Base-by-base conservation (phyloP, 1,140 invertebrate species). In the Papilio machaon region DNA sequence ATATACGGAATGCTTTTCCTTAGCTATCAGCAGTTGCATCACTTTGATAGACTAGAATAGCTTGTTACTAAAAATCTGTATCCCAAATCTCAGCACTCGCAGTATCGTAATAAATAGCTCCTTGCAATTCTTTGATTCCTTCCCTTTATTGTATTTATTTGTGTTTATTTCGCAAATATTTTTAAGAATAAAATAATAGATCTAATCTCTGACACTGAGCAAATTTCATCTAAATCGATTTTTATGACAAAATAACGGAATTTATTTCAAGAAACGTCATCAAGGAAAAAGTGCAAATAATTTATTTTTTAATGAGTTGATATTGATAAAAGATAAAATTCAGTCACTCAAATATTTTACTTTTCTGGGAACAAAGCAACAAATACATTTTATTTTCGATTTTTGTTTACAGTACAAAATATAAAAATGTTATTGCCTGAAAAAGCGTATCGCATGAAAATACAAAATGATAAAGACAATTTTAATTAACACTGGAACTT, bases 31-130 rank as follows among this genome's bases (percentile, higher is more conserved):
- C 35, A 35, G 64, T 30, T 35, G 30, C 30, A 35, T 70, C 30
- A 70, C 64, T 23, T 70, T 70, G 64, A 70, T 70, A 70, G 64
- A 70, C 64, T n/a, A 70, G 30, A 70, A 70, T 70, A 5, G 23
- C 64, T 70, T 70, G 64, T 70, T 35, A 70, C 64, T 30, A 70
- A 11, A 70, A 70, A 70, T 35, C 30, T 15, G 10, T 7, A 70
- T 35, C 64, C 30, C 4, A 35, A 70, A 70, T 70, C 64, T 35
- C 64, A 38, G 64, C 30, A 35, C 64, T 15, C 13, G 64, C 30
- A 17, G 64, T 70, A 19, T 8, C n/a, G n/a, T 49, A 70, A 70
- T 38, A 70, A 70, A 70, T 70, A 11, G 6, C 60, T 70, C 11
- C 23, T 35, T 38, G 13, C 5, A 70, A 7, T 15, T 70, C 9